Evolutionary conservation across 2,113 vertebrate species (phyloP), one percentile per base, ranked within the genome.

Genomic region (Salminus brasiliensis): DNA sequence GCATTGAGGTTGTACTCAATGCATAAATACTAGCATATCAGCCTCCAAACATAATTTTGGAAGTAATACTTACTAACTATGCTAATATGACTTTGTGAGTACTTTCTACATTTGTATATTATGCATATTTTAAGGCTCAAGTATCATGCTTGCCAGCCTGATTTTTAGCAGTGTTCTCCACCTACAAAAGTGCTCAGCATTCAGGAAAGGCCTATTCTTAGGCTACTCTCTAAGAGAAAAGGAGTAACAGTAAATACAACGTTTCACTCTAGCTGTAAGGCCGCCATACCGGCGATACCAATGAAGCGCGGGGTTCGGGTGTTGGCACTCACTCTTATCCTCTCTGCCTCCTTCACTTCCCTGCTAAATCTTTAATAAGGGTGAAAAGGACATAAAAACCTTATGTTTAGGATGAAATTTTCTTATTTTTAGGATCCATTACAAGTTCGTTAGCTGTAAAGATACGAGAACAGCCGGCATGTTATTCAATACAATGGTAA

Each of bases 381-480:
- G 43, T 45, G 69, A 69, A 3, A 74, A 23, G 67, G 72, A 67
- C 71, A 76, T 69, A 60, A 81, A 72, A 63, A 77, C 84, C 84
- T 82, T 76, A 85, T 81, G 78, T 82, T 79, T 8, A 43, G 34
- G 65, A 68, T 72, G 39, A 74, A 72, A 71, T 80, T 78, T 87
- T 70, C 86, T 85, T 88, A 83, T 89, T 91, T 78, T 91, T 91
- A 88, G 86, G 89, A 79, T 82, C 83, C 81, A 89, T 89, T 87
- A 83, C 74, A 45, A 71, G 70, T 69, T 41, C 32, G 63, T 27
- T 83, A 59, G 74, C 63, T 41, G 29, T 41, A 47, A 57, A 9
- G 65, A 57, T 25, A 41, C 25, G 43, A 36, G 36, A 72, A 16
- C 16, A 23, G 5, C 4, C 16, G n/a, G 30, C 68, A 36, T 39